Conservation (phyloP, 2,113 vertebrate genomes). For the Cercopithecus mona region DNA sequence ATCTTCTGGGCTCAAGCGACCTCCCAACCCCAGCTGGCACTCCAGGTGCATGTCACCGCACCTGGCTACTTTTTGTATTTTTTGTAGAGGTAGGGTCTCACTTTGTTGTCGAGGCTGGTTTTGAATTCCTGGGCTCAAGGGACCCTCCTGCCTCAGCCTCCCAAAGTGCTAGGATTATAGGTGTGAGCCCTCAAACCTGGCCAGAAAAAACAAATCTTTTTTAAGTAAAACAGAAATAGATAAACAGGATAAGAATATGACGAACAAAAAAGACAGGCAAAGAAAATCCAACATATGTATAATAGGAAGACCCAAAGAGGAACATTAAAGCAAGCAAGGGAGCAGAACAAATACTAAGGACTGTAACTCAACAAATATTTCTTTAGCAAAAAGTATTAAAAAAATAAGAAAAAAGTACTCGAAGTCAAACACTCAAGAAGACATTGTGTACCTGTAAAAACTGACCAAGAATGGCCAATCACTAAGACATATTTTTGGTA, state of each 20-base stretch:
- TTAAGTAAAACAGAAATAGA: neutral
- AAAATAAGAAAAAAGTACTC: neutral
- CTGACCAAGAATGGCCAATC: neutral
- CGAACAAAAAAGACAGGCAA: neutral
- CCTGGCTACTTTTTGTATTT: too few species aligned
- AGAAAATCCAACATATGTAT: constrained; percentile 9
- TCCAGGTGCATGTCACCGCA: too few species aligned
- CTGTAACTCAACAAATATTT: neutral
- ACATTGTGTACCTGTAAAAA: neutral
- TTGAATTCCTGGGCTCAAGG: too few species aligned
- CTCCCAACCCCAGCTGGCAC: too few species aligned
- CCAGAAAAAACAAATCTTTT: neutral
- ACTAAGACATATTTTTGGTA: neutral
- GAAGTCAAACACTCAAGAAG: neutral
- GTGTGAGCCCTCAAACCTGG: too few species aligned
- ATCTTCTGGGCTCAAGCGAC: too few species aligned
- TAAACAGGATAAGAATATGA: neutral
- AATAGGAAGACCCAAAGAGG: neutral
- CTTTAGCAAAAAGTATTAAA: neutral
- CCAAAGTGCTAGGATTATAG: too few species aligned
- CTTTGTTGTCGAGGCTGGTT: too few species aligned
- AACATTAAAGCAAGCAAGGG: neutral
- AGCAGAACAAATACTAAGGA: neutral
- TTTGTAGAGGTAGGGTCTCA: too few species aligned
- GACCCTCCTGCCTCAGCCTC: too few species aligned